These are phyloP conservation scores for Drosophila prosaltans DNA, from an alignment of 1,140 invertebrate species.

Conservation along the genomic window DNA sequence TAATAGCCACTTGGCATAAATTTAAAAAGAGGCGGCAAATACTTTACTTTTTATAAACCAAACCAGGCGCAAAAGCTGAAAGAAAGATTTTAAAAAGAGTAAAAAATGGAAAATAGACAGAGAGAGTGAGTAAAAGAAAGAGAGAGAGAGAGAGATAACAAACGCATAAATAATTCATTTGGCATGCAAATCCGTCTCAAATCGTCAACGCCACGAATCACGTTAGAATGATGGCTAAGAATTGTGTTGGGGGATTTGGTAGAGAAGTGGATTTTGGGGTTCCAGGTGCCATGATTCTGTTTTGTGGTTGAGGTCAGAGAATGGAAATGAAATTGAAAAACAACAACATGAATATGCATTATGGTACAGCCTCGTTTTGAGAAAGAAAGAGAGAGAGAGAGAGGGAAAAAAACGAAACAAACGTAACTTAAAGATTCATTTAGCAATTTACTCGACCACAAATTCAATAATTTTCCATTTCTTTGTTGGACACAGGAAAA, in stretches of 20 bases:
- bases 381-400: too few species aligned
- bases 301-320: slow-evolving; percentile 42
- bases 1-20: slow-evolving; percentile 82
- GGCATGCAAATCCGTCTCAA: slow-evolving; percentile 78
- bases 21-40: slow-evolving; percentile 73
- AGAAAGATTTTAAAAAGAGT: neutral
- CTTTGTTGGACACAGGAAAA: slow-evolving; percentile 59
- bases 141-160: slow-evolving; percentile 32
- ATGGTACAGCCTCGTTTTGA: slow-evolving; percentile 33
- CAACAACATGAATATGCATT: slow-evolving; percentile 76
- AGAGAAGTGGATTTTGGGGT: neutral
- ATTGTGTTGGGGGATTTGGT: neutral
- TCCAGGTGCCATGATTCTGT: neutral
- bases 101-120: slow-evolving; percentile 16
- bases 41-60: slow-evolving; percentile 56
- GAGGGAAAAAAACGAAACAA: neutral
- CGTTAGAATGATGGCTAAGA: slow-evolving; percentile 36
- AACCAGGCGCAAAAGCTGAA: slow-evolving; percentile 12
- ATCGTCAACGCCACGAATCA: slow-evolving; percentile 74
- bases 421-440: slow-evolving; percentile 40
- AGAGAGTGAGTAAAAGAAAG: neutral
- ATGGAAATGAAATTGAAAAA: slow-evolving; percentile 45
- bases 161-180: slow-evolving; percentile 78
- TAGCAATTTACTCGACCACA: slow-evolving; percentile 39
- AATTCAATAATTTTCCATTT: slow-evolving; percentile 58